phyloP scores from a whole-genome alignment of 2,113 vertebrate species.

The Ceyx melanurus region DNA sequence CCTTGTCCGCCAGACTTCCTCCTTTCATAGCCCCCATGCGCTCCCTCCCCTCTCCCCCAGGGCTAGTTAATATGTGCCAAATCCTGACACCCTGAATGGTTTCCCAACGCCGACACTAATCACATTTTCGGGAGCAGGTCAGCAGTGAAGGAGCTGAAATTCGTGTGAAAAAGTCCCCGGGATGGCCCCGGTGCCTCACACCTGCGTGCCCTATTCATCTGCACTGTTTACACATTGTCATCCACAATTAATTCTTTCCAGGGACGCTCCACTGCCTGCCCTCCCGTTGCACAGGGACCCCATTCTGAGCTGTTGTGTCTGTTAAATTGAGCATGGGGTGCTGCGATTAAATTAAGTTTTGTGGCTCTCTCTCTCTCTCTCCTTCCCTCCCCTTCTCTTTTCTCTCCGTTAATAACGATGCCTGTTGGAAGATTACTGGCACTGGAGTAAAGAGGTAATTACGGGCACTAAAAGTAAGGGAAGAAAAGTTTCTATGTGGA shows the following conservation, averaged over 20 bases:
- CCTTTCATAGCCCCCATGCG: slow-evolving; percentile 42
- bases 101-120: slow-evolving; percentile 75
- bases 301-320: slow-evolving; percentile 84
- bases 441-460: slow-evolving; percentile 74
- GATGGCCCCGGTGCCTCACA: slow-evolving; percentile 79
- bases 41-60: slow-evolving; percentile 37
- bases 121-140: slow-evolving; percentile 75
- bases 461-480: slow-evolving; percentile 57
- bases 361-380: slow-evolving; percentile 47
- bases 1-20: slow-evolving; percentile 61
- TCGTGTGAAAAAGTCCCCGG: slow-evolving; percentile 78
- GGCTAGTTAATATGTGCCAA: slow-evolving; percentile 73
- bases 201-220: slow-evolving; percentile 83
- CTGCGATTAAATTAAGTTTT: slow-evolving; percentile 82
- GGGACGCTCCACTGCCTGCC: slow-evolving; percentile 75
- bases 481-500: slow-evolving; percentile 64
- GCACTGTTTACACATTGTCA: slow-evolving; percentile 85
- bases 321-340: slow-evolving; percentile 84
- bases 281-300: slow-evolving; percentile 77
- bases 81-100: slow-evolving; percentile 73
- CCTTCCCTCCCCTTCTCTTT: slow-evolving; percentile 23
- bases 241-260: slow-evolving; percentile 83
- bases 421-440: slow-evolving; percentile 73
- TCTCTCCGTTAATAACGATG: slow-evolving; percentile 69
- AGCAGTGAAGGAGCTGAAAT: slow-evolving; percentile 72